Conservation (phyloP, 2,113 vertebrate species). For the Charina bottae region DNA sequence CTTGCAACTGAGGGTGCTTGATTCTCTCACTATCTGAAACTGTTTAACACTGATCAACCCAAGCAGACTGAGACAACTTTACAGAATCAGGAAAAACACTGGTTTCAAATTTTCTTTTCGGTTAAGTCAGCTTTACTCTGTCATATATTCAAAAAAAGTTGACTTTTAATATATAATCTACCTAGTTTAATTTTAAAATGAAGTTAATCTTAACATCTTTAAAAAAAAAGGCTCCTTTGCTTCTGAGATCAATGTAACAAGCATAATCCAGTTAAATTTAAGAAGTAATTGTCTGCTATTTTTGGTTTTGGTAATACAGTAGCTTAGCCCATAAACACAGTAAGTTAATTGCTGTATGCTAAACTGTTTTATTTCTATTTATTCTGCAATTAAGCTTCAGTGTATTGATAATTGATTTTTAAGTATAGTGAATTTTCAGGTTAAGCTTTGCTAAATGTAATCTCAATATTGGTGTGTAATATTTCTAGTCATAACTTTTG, state of each 20-base stretch:
- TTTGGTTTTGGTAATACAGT: background rate
- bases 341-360: background rate
- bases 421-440: background rate
- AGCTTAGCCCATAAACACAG: background rate
- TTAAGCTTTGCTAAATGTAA: background rate
- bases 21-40: constrained; percentile 46
- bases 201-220: background rate
- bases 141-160: constrained; percentile 12
- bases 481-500: background rate
- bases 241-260: constrained; percentile 1
- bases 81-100: constrained; percentile 13
- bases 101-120: background rate
- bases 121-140: constrained; percentile 11
- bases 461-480: background rate
- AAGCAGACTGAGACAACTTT: background rate
- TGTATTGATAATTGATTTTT: background rate
- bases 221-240: constrained; percentile 18
- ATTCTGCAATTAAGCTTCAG: background rate
- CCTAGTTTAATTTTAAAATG: background rate
- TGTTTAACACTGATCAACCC: constrained; percentile 53
- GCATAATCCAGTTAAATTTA: background rate
- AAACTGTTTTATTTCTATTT: background rate
- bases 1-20: constrained; percentile 28
- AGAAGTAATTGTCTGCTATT: background rate
- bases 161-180: background rate